Percentiles rank a stretch among this genome's conserved stretches.
Evolutionary conservation across 2,113 vertebrate genomes (phyloP).

Genomic region (Tor tambroides): DNA sequence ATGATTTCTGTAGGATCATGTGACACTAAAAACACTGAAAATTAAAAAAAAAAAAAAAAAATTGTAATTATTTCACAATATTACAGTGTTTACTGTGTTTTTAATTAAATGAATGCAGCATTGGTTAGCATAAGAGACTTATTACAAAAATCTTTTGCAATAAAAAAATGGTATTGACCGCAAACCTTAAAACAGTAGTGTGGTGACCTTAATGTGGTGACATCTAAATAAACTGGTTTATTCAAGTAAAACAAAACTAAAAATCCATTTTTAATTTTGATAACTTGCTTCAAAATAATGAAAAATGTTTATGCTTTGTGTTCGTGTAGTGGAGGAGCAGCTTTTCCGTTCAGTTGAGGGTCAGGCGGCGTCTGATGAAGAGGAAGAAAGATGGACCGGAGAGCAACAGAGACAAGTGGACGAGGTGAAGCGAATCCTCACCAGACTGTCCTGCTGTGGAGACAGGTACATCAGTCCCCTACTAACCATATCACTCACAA

Average conservation of each 20-base stretch:
- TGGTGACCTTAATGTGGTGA: too few species aligned
- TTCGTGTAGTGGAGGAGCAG: constrained; percentile 81
- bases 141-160: neutral
- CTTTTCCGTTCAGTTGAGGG: constrained; percentile 90
- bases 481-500: neutral
- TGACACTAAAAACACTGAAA: neutral
- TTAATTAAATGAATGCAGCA: neutral
- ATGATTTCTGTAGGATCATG: neutral
- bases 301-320: neutral
- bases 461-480: constrained; percentile 71
- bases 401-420: constrained; percentile 70
- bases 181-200: neutral
- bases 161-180: neutral
- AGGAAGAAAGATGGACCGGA: constrained; percentile 81
- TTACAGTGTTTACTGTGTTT: too few species aligned
- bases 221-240: too few species aligned
- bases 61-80: too few species aligned
- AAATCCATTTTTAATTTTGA: too few species aligned
- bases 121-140: neutral
- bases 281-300: neutral
- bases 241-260: too few species aligned
- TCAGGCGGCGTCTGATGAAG: constrained; percentile 91
- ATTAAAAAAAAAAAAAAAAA: too few species aligned
- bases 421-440: constrained; percentile 71
- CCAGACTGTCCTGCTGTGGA: constrained; percentile 78